phyloP scores from a whole-genome alignment of 2,113 vertebrate genomes.

The Calidris pugnax region DNA sequence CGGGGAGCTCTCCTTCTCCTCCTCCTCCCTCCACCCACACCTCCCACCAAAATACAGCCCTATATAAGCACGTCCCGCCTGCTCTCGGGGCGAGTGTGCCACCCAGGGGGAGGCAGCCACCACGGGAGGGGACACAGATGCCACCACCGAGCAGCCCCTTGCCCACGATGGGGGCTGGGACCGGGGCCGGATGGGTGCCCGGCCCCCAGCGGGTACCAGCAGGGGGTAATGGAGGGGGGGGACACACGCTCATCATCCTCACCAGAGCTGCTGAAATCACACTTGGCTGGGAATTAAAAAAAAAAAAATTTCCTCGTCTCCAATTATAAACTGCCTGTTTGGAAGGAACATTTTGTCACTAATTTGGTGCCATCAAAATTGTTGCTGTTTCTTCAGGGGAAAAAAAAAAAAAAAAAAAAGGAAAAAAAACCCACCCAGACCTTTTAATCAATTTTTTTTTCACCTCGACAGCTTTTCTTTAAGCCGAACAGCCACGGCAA shows the following conservation, averaged over 20 bases:
- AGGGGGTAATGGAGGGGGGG: too few relatives aligned
- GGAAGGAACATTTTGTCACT: not conserved
- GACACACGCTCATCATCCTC: rapidly evolving
- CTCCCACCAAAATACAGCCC: not conserved
- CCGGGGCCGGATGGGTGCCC: rapidly evolving
- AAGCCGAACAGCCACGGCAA: rapidly evolving
- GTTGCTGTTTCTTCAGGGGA: not conserved
- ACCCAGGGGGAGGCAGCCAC: too few relatives aligned
- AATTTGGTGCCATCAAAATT: not conserved
- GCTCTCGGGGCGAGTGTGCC: rapidly evolving
- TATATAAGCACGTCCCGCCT: rapidly evolving
- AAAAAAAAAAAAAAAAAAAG: not conserved
- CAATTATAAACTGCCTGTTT: not conserved
- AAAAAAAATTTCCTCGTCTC: not conserved
- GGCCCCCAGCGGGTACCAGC: not conserved
- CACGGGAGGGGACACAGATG: rapidly evolving
- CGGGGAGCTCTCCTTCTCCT: not conserved
- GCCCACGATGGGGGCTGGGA: not conserved
- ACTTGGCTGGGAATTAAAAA: not conserved
- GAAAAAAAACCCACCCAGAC: not conserved
- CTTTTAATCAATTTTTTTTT: not conserved
- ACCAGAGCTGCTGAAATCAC: not conserved
- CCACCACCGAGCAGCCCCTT: not conserved
- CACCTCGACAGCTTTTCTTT: not conserved
- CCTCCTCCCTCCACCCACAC: not conserved